Evolutionary conservation across 2,113 vertebrate genomes (phyloP).

Genomic region (Tychaedon coryphoeus): DNA sequence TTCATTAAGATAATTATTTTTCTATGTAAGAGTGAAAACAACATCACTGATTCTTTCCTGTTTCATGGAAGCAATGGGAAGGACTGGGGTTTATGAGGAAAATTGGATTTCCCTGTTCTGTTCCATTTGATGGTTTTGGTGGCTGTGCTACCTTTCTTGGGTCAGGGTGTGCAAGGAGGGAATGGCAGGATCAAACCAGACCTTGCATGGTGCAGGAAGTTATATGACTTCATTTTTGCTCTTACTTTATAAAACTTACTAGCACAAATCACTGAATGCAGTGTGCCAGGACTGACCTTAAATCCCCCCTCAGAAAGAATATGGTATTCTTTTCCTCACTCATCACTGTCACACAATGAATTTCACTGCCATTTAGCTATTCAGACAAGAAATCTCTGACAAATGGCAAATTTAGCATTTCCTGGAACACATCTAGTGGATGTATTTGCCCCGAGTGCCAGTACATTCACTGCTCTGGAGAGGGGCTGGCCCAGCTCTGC

Average conservation of each 20-base stretch:
- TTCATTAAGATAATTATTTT: constrained; percentile 40
- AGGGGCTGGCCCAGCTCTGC: rapidly evolving
- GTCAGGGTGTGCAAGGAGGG: background rate
- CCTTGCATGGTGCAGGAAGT: background rate
- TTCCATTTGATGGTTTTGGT: background rate
- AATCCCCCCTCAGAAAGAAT: background rate
- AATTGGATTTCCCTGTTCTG: background rate
- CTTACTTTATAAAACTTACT: background rate
- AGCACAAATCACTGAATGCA: background rate
- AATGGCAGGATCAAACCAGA: background rate
- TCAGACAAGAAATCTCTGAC: background rate
- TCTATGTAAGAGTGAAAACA: constrained; percentile 18
- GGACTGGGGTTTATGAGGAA: background rate
- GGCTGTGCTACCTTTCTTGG: background rate
- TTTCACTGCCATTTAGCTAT: background rate
- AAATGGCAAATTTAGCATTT: background rate
- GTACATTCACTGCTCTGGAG: background rate
- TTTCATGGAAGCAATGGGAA: background rate
- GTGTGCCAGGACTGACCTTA: background rate
- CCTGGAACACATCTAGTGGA: background rate
- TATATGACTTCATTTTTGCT: background rate
- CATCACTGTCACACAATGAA: background rate
- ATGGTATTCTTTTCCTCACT: background rate
- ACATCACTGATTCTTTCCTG: constrained; percentile 31
- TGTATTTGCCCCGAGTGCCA: background rate